Evolutionary conservation across 1,140 invertebrate genomes (phyloP), one percentile per base, ranked within the genome.

Genomic region (Aethina tumida): DNA sequence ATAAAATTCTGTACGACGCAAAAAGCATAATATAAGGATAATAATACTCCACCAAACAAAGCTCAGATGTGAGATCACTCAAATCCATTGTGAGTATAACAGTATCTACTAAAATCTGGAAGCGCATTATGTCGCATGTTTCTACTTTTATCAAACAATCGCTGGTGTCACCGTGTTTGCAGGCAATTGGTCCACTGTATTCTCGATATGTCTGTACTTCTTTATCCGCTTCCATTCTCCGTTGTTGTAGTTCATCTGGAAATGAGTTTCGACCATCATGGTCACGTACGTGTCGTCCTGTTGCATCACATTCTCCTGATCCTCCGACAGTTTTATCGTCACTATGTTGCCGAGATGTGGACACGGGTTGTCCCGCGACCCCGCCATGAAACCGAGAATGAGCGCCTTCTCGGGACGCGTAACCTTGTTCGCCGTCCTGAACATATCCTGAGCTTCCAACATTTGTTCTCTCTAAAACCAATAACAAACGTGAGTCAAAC

Each of bases 331-430:
- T 66, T 91, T 89, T 35, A 96, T 92, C 28, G 88, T 94, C 0
- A 94, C 81, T 50, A 95, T 84, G 58, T 89, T 88, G 43, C 90
- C 90, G 47, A 93, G 70, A 65, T 93, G 85, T 5, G 90, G 90
- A 68, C 90, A 93, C 0, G 92, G 91, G 66, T 96, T 95, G 53
- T 92, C 90, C 70, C 89, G 76, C 4, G 87, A 88, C 2, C 94
- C 94, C 47, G 93, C 93, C 89, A 98, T 97, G 56, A 98, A 98
- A 43, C 93, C 92, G 14, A 98, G 72, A 56, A 98, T 98, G 19
- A 97, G 79, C 22, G 93, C 92, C 59, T 97, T 97, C 53, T 97
- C 93, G 2, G 92, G 91, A 47, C 93, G 66, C 1, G 92, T 96
- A 24, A 97, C 90, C 63, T 88, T 84, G 60, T 97, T 97, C 17